Base-by-base conservation (phyloP, 2,113 vertebrate species). In the Electrona antarctica region DNA sequence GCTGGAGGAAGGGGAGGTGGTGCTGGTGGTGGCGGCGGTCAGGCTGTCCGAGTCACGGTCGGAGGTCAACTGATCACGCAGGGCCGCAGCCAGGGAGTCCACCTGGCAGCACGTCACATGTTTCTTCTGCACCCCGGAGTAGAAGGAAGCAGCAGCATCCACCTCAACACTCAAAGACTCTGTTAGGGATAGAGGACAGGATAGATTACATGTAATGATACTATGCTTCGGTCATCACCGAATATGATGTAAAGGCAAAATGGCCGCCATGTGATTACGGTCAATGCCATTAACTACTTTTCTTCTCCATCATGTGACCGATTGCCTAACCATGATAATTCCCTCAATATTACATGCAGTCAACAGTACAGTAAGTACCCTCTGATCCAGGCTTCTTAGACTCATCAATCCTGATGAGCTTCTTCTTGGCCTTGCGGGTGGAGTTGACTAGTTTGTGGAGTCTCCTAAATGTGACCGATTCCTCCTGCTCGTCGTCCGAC, bases 381-480 rank as follows among this genome's bases (percentile, higher is more conserved):
- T 96, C 96, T 1, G 88, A 89, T 89, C 77, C 93, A 12, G 92
- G 88, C 78, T 93, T 97, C 90, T 95, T 96, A 77, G 94, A 92
- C 88, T 99, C 97, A 49, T 99, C 97, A 69, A 96, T 94, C 77
- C 90, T 93, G 87, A 97, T 95, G 60, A 98, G 94, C 91, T 98
- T 99, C 93, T 98, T 99, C 86, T 94, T 95, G 65, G 94, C 95
- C 85, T 96, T 95, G 47, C 97, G 94, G 28, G 95, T 98, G 28
- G 98, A 99, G 91, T 92, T 96, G 59, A 99, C 97, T 86, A 99
- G 92, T 87, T 96, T 99, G 80, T 99, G 97, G 70, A 99, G 93
- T 70, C 96, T 93, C 85, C 93, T 95, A 90, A 99, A 99, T 62
- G 96, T 95, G 89, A 94, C 90, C 0, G 95, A 94, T 56, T 99